phyloP scores from a whole-genome alignment of 2,113 vertebrate genomes.

The Paralichthys olivaceus region DNA sequence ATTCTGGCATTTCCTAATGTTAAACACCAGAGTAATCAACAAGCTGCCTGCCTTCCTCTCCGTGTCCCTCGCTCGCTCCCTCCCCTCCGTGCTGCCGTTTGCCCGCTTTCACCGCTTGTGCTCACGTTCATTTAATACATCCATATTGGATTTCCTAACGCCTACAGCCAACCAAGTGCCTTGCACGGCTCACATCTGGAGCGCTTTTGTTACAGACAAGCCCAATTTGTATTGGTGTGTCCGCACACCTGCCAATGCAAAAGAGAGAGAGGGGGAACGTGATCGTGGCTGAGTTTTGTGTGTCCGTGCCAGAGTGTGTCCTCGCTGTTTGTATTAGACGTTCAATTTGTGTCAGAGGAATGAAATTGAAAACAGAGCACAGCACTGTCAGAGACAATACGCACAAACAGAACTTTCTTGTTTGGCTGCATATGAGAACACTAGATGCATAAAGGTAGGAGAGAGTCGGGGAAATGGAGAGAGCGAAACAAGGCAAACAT shows the following conservation, averaged over 20 bases:
- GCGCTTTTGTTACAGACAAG: conserved; percentile 70
- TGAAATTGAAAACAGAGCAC: conserved; percentile 34
- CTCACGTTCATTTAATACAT: conserved; percentile 69
- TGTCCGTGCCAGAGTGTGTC: conserved; percentile 12
- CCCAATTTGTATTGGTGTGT: conserved; percentile 59
- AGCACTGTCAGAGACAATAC: conserved; percentile 26
- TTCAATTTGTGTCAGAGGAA: conserved; percentile 56
- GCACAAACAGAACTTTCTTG: conserved; percentile 17
- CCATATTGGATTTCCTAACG: conserved; percentile 77
- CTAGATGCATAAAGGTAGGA: not conserved
- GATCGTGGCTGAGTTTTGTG: conserved; percentile 15
- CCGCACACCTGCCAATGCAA: conserved; percentile 34
- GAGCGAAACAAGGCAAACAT: not conserved
- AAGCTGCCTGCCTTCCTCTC: conserved; percentile 70
- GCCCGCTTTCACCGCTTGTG: conserved; percentile 43
- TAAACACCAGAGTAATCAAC: conserved; percentile 80
- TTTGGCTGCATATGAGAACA: conserved; percentile 22
- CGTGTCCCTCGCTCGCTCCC: conserved; percentile 46
- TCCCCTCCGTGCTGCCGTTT: conserved; percentile 17
- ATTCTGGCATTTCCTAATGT: conserved; percentile 78
- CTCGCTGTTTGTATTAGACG: conserved; percentile 38
- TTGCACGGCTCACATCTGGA: conserved; percentile 50
- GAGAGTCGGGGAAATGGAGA: not conserved
- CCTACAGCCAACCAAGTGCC: conserved; percentile 53
- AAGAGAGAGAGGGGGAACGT: conserved; percentile 1